Evolutionary conservation across 2,797 vertebrate species (phyloP).

Genomic region (Melanotaenia trifasciata): DNA sequence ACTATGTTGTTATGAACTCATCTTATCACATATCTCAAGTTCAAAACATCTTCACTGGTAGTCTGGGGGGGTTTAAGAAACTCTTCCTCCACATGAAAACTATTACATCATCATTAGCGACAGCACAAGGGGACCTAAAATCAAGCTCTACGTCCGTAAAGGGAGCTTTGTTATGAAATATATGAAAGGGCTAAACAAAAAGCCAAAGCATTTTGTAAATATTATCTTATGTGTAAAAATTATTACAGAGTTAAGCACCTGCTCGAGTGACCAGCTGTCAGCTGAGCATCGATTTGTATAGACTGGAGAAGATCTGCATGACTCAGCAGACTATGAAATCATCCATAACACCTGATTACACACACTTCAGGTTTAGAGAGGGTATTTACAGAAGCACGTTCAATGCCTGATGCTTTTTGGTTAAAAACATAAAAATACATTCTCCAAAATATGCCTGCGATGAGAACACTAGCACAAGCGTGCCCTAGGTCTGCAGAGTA

Average conservation of each 20-base stretch:
- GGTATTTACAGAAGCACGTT: not conserved
- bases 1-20: slow-evolving; percentile 34
- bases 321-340: slow-evolving; percentile 5
- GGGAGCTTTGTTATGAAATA: slow-evolving; percentile 11
- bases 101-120: slow-evolving; percentile 48
- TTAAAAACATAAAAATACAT: not conserved
- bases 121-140: slow-evolving; percentile 8
- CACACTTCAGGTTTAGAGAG: not conserved
- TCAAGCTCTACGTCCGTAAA: slow-evolving; percentile 15
- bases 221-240: slow-evolving; percentile 21
- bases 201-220: not conserved
- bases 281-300: slow-evolving; percentile 6
- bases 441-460: not conserved
- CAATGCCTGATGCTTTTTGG: slow-evolving; percentile 5
- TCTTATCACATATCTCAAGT: slow-evolving; percentile 53
- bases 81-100: slow-evolving; percentile 51
- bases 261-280: slow-evolving; percentile 30
- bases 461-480: slow-evolving; percentile 4
- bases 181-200: slow-evolving; percentile 13
- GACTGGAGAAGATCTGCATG: not conserved
- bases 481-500: slow-evolving; percentile 23
- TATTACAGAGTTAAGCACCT: slow-evolving; percentile 40
- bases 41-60: slow-evolving; percentile 42
- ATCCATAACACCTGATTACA: slow-evolving; percentile 11
- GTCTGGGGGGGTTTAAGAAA: slow-evolving; percentile 26